Evolutionary conservation across 64 coral and sea anemone genomes (phyloP).

Genomic region (Platygyra sinensis): DNA sequence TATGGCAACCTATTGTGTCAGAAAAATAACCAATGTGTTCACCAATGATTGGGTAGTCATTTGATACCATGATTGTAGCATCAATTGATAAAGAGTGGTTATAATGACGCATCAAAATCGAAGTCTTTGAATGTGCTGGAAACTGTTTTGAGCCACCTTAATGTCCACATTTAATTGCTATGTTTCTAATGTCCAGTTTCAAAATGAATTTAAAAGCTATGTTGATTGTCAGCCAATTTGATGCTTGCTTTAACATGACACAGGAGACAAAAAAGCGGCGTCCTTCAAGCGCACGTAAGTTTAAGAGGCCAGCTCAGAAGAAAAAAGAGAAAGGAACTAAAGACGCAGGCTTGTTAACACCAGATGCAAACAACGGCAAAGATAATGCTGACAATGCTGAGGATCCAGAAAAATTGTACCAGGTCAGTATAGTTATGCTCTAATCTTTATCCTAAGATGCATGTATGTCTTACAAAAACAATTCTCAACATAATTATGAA

Average conservation of each 20-base stretch:
- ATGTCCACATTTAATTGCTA: no score
- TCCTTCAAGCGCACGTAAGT: slow-evolving; percentile 55
- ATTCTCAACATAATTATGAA: neutral
- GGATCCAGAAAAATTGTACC: slow-evolving; percentile 93
- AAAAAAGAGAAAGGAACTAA: slow-evolving; percentile 64
- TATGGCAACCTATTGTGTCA: no score
- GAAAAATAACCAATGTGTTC: no score
- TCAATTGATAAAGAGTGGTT: no score
- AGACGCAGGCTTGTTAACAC: slow-evolving; percentile 34
- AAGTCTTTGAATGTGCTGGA: no score
- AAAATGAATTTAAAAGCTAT: no score
- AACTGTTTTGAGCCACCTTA: no score
- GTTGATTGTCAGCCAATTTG: no score
- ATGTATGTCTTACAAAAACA: neutral
- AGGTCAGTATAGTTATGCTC: slow-evolving; percentile 36
- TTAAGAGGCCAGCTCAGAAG: slow-evolving; percentile 80
- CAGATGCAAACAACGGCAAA: slow-evolving; percentile 6
- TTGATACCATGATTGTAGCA: no score
- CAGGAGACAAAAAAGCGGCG: slow-evolving; percentile 68
- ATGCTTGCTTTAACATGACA: neutral
- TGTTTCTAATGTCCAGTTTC: no score
- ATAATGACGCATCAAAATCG: no score
- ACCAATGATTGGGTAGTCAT: no score
- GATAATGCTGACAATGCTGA: slow-evolving; percentile 66
- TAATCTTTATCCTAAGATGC: neutral